Conservation (phyloP, 2,888 invertebrate genomes). For the Leptinotarsa juncta region DNA sequence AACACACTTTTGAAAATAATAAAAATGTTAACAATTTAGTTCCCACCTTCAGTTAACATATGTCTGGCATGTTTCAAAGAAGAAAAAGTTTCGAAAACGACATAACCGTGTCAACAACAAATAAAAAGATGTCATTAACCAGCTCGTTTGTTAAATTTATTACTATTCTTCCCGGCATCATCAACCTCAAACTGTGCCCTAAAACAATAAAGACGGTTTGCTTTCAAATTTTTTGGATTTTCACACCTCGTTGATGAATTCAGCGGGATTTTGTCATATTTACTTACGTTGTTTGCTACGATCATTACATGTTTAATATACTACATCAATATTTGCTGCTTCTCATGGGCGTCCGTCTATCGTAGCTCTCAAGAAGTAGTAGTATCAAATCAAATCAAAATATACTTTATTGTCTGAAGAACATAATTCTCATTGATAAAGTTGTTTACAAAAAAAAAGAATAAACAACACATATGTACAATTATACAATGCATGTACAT, state of each 20-base stretch:
- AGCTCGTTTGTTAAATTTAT: constrained; percentile 16
- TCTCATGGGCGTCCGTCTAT: not conserved
- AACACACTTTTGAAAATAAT: constrained; percentile 12
- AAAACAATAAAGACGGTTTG: constrained; percentile 40
- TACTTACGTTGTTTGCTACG: constrained; percentile 31
- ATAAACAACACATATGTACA: too few species aligned
- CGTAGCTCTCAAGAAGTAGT: not conserved
- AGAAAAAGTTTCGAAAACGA: constrained; percentile 10
- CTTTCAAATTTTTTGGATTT: constrained; percentile 37
- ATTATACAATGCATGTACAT: too few species aligned
- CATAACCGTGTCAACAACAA: constrained; percentile 3
- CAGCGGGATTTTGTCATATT: constrained; percentile 35
- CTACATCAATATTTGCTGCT: constrained; percentile 37
- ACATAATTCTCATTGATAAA: too few species aligned
- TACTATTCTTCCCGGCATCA: constrained; percentile 20
- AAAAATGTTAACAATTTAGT: constrained; percentile 6
- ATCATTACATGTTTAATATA: constrained; percentile 41
- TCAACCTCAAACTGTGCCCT: constrained; percentile 23
- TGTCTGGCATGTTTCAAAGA: constrained; percentile 6
- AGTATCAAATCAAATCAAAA: too few species aligned
- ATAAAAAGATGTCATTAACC: constrained; percentile 17
- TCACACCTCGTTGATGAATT: constrained; percentile 40
- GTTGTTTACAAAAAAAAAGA: too few species aligned
- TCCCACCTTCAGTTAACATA: not conserved
- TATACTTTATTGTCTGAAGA: too few species aligned